Conservation (phyloP, 2,797 vertebrate genomes). For the Halcyon leucocephala region DNA sequence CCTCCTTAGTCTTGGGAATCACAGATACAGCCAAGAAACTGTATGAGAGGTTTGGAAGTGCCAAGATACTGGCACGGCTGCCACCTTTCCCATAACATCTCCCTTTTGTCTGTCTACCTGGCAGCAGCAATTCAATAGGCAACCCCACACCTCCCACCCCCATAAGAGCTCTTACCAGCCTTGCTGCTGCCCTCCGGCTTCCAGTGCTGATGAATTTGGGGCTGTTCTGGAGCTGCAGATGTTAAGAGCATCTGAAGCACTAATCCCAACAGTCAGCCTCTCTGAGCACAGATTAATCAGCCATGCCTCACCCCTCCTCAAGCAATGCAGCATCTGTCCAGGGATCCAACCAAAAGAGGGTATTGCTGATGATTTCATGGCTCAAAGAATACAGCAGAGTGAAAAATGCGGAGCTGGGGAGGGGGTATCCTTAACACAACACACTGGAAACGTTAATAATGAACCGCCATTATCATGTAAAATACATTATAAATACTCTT, state of each 20-base stretch:
- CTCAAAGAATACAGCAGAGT: not conserved
- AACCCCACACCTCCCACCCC: not conserved
- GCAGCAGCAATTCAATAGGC: not conserved
- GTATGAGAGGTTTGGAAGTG: not conserved
- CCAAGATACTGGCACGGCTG: not conserved
- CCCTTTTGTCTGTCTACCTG: not conserved
- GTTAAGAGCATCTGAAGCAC: constrained; percentile 36
- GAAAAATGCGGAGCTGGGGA: not conserved
- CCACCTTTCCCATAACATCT: not conserved
- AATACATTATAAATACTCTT: not conserved
- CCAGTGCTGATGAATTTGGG: constrained; percentile 17
- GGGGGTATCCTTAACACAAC: not conserved
- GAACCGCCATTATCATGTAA: not conserved
- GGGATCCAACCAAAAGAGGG: not conserved
- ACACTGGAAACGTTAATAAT: not conserved
- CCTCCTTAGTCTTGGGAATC: not conserved
- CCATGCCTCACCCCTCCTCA: constrained; percentile 13
- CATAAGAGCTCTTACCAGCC: constrained; percentile 41
- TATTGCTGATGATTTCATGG: not conserved
- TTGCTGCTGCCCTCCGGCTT: not conserved
- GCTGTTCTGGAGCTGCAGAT: constrained; percentile 42
- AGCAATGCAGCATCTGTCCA: constrained; percentile 52
- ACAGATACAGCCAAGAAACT: not conserved
- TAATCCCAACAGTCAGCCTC: constrained; percentile 62
- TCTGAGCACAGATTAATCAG: constrained; percentile 45